Percentiles rank a stretch among this genome's conserved stretches.
Evolutionary conservation across 2,113 vertebrate genomes (phyloP).

Genomic region (Carassius auratus): DNA sequence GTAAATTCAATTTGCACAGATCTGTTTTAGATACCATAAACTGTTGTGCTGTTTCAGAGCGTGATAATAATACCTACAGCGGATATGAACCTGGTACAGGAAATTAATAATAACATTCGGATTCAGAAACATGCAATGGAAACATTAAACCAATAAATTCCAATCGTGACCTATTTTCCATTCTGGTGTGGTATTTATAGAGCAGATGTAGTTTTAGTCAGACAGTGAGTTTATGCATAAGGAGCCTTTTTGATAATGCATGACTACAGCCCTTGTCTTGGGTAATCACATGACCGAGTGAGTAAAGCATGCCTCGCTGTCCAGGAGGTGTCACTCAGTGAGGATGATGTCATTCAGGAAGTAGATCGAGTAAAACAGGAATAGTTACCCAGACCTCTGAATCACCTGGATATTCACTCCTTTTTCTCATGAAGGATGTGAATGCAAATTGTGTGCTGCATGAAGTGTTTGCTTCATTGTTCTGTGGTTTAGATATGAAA

Average conservation of each 20-base stretch:
- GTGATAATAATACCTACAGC: constrained; percentile 3
- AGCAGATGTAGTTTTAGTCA: constrained; percentile 23
- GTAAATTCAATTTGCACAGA: neutral
- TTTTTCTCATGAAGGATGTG: constrained; percentile 33
- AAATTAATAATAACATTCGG: neutral
- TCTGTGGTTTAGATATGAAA: constrained; percentile 35
- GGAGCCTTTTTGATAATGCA: constrained; percentile 19
- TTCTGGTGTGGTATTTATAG: constrained; percentile 12
- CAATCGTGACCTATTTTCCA: constrained; percentile 4
- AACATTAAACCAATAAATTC: constrained; percentile 1
- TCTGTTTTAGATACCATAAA: constrained; percentile 9
- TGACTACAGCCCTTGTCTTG: constrained; percentile 37
- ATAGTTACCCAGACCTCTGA: constrained; percentile 20
- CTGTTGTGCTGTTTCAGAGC: neutral
- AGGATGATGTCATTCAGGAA: constrained; percentile 70
- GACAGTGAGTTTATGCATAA: constrained; percentile 27
- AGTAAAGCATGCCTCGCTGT: constrained; percentile 61
- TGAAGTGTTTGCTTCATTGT: constrained; percentile 6
- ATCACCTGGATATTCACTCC: constrained; percentile 37
- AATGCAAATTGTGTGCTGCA: constrained; percentile 11
- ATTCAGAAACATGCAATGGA: neutral
- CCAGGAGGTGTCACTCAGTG: constrained; percentile 40
- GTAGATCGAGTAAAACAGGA: constrained; percentile 53
- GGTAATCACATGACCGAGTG: constrained; percentile 62
- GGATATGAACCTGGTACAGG: neutral